Evolutionary conservation across 2,888 invertebrate genomes (phyloP).

Genomic region (Cephus rjabovi): DNA sequence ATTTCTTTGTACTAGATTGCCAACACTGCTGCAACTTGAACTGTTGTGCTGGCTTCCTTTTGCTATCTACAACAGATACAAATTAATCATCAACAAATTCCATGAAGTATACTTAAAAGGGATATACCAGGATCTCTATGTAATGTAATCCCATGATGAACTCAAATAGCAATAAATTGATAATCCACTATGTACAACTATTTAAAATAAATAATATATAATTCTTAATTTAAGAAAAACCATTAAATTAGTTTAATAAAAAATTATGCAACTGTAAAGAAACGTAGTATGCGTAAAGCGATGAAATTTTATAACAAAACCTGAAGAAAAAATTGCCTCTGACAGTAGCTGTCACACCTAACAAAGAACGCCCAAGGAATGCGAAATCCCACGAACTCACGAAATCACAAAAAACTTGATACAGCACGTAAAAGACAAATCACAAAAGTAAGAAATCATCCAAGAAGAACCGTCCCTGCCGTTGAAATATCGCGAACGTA

Average conservation of each 20-base stretch:
- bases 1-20: conserved; percentile 31
- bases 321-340: conserved; percentile 20
- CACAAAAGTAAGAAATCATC: conserved; percentile 14
- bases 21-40: conserved; percentile 34
- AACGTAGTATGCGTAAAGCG: neutral
- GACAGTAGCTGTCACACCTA: conserved; percentile 48
- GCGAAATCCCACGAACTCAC: neutral
- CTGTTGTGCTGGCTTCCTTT: conserved; percentile 25
- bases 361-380: conserved; percentile 37
- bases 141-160: neutral
- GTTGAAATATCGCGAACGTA: conserved; percentile 26
- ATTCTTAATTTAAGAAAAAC: neutral
- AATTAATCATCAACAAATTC: neutral
- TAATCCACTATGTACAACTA: neutral
- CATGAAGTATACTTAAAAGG: neutral
- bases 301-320: neutral
- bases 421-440: conserved; percentile 4
- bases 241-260: neutral
- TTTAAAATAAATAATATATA: neutral
- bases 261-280: neutral
- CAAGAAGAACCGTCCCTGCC: conserved; percentile 14
- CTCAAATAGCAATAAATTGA: neutral
- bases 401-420: neutral
- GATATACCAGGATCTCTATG: neutral
- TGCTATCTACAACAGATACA: conserved; percentile 30